Conservation (phyloP, 1,140 invertebrate species). For the Aphelenchoides avenae region DNA sequence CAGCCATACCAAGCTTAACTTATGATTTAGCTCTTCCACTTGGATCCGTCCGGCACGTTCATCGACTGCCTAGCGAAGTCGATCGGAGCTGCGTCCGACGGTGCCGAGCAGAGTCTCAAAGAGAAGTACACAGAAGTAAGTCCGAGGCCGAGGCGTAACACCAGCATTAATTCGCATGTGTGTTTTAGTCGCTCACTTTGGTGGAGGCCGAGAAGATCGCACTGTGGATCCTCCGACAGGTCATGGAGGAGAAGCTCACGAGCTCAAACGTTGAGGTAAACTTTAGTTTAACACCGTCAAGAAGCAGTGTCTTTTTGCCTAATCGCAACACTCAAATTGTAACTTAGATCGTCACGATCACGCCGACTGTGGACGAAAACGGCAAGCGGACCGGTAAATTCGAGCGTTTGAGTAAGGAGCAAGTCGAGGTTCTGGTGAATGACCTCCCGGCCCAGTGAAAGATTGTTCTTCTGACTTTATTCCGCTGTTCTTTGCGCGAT, state of each 20-base stretch:
- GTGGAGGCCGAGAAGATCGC: conserved; percentile 86
- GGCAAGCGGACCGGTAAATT: conserved; percentile 45
- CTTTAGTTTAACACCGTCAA: too few species aligned
- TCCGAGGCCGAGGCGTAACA: background rate
- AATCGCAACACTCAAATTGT: too few species aligned
- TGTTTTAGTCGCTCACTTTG: conserved; percentile 84
- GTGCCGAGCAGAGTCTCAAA: conserved; percentile 92
- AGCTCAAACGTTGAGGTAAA: conserved; percentile 96
- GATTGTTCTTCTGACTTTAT: too few species aligned
- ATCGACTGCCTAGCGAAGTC: conserved; percentile 97
- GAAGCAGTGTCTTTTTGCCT: too few species aligned
- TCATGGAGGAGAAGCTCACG: conserved; percentile 99
- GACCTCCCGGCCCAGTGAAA: too few species aligned
- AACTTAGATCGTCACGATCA: conserved; percentile 64
- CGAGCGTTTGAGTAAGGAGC: conserved; percentile 38
- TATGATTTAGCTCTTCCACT: conserved; percentile 79
- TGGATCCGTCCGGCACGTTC: conserved; percentile 96
- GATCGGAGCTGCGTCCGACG: conserved; percentile 97
- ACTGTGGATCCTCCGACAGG: conserved; percentile 92
- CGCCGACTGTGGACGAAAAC: conserved; percentile 42
- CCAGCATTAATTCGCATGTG: conserved; percentile 28
- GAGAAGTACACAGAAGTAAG: conserved; percentile 76
- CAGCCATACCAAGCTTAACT: too few species aligned
- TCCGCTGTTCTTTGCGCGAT: too few species aligned
- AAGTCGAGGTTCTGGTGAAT: conserved; percentile 38